These are phyloP conservation scores for Aldrovandia affinis DNA, from an alignment of 2,797 vertebrate species.

Conservation along the genomic window DNA sequence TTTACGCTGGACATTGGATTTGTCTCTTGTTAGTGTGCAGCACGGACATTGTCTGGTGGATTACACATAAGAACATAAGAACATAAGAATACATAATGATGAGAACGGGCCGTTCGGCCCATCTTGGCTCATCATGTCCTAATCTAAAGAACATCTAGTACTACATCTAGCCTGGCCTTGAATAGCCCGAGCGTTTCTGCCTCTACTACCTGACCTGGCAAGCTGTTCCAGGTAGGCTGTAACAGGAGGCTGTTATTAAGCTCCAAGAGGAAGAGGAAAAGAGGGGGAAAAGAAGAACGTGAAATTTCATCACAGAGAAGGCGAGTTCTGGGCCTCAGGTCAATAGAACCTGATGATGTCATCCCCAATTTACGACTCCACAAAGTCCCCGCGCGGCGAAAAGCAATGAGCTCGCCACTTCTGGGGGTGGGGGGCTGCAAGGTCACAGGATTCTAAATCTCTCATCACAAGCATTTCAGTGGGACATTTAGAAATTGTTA, in stretches of 20 bases:
- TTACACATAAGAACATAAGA: no score
- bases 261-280: background rate
- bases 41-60: no score
- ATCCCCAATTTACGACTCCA: background rate
- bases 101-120: no score
- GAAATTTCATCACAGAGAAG: background rate
- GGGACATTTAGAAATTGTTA: background rate
- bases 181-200: no score
- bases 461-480: background rate
- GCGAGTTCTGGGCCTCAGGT: background rate
- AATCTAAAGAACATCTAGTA: no score
- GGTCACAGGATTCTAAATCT: slow-evolving; percentile 14
- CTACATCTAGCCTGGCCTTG: no score
- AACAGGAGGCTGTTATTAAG: no score
- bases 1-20: no score
- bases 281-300: background rate
- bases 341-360: background rate
- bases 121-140: no score
- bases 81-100: no score
- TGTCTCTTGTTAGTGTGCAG: no score
- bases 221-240: background rate
- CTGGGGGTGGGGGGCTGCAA: background rate
- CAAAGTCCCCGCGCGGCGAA: background rate
- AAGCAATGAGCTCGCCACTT: background rate
- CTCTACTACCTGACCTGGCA: no score